A percentile compares a stretch with the other conserved stretches of the same genome.
phyloP scores from a whole-genome alignment of 2,113 vertebrate genomes.

The Entosphenus tridentatus region DNA sequence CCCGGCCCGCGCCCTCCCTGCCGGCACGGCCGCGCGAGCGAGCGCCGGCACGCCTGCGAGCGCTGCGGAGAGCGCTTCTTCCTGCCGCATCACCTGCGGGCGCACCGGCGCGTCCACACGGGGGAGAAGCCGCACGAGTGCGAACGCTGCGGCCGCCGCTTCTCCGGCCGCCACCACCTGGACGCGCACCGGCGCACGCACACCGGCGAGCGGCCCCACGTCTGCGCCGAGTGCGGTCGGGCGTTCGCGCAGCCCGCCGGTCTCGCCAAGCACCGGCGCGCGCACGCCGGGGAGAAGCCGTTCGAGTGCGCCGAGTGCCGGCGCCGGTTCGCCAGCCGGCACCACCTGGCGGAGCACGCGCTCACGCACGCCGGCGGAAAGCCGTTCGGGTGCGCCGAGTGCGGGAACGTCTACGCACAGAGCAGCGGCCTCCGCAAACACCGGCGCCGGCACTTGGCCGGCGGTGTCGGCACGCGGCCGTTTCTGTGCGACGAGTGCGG shows the following conservation, averaged over 20 bases:
- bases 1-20: no score
- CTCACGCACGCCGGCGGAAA: conserved; percentile 24
- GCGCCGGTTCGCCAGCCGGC: no score
- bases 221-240: conserved; percentile 6
- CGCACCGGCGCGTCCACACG: conserved; percentile 14
- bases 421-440: conserved; percentile 64
- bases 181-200: conserved; percentile 15
- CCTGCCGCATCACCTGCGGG: background rate
- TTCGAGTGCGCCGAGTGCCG: conserved; percentile 21
- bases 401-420: conserved; percentile 19
- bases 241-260: conserved; percentile 32
- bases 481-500: conserved; percentile 13
- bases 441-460: conserved; percentile 39
- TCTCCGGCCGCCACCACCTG: conserved; percentile 15
- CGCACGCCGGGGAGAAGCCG: conserved; percentile 1
- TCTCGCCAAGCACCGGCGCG: conserved; percentile 28
- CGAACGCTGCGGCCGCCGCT: conserved; percentile 15
- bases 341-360: no score
- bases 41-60: background rate
- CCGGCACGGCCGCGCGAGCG: no score
- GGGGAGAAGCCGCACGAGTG: conserved; percentile 17
- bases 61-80: background rate
- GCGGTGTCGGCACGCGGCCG: conserved; percentile 28
- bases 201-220: conserved; percentile 19
- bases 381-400: conserved; percentile 27